These are phyloP conservation scores for Philantomba maxwellii DNA, from an alignment of 2,113 vertebrate genomes.

Conservation along the genomic window DNA sequence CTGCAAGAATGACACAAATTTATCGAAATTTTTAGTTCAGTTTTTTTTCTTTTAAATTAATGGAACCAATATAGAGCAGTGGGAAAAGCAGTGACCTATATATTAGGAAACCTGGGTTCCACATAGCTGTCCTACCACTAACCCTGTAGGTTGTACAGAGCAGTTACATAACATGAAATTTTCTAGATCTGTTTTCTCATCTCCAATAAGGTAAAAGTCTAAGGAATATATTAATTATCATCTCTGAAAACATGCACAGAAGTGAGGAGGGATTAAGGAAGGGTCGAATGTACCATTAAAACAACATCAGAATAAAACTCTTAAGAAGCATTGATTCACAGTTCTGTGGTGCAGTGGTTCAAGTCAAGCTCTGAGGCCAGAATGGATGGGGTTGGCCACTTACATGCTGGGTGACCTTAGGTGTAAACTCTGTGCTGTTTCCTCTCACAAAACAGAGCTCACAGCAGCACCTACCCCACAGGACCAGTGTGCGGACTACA, in stretches of 20 bases:
- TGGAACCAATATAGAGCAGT: conserved; percentile 7
- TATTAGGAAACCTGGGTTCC: not conserved
- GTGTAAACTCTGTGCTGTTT: not conserved
- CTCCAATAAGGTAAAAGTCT: not conserved
- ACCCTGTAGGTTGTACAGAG: not conserved
- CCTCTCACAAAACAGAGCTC: not conserved
- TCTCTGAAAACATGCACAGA: not conserved
- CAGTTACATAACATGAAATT: not conserved
- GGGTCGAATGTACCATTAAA: not conserved
- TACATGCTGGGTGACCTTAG: not conserved
- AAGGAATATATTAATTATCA: not conserved
- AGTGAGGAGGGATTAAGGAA: not conserved
- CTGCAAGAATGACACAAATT: conserved; percentile 55
- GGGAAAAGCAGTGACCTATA: conserved; percentile 47
- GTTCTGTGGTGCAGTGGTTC: not conserved
- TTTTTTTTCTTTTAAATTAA: conserved; percentile 41
- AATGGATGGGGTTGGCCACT: not conserved
- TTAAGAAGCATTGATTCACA: not conserved
- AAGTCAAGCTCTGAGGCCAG: not conserved
- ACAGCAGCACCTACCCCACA: not conserved
- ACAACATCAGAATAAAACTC: not conserved
- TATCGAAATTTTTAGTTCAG: conserved; percentile 34
- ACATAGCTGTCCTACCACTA: not conserved
- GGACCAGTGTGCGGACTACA: not conserved
- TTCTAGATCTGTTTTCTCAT: conserved; percentile 9